Evolutionary conservation across 1,140 invertebrate species (phyloP), one percentile per base, ranked within the genome.

Genomic region (Trichogramma pretiosum): DNA sequence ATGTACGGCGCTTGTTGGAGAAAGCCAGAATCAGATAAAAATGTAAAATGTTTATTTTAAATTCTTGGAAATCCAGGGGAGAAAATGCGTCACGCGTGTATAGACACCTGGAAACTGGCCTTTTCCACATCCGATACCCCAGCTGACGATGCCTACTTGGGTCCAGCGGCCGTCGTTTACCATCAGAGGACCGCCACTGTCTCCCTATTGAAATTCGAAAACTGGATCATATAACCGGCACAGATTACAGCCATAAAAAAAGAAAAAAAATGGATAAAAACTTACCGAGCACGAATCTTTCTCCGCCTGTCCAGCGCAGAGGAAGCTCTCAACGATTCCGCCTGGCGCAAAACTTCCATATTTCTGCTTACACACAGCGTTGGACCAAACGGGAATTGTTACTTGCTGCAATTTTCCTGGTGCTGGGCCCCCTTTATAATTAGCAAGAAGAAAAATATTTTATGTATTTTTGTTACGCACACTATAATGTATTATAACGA

Each of bases 91-190:
- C 24, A 89, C 80, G 52, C 84, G 74, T 0, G 84, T 85, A 65
- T 93, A 93, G 1, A 93, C 89, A 10, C 92, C 92, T 1, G 92
- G 92, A 70, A 87, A 89, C 64, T 89, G 83, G 18, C 84, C 84
- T 72, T 91, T 85, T 7, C 90, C 92, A 63, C 92, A 95, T 21
- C 90, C 89, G 56, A 92, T 89, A 19, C 93, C 93, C 87, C 88
- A 95, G 13, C 88, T 91, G 1, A 93, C 89, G 11, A 96, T 82
- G 24, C 92, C 93, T 2, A 92, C 85, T 72, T 89, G 84, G 0
- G 77, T 84, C 82, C 86, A 89, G 46, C 79, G 77, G 21, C 82
- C 83, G 33, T 83, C 78, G 54, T 85, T 82, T 11, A 91, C 80
- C 76, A 91, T 85, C 57, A 95, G 70, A 2, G 92, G 89, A 38